Evolutionary conservation across 64 coral and sea anemone species (phyloP).

Genomic region (Montipora efflorescens): DNA sequence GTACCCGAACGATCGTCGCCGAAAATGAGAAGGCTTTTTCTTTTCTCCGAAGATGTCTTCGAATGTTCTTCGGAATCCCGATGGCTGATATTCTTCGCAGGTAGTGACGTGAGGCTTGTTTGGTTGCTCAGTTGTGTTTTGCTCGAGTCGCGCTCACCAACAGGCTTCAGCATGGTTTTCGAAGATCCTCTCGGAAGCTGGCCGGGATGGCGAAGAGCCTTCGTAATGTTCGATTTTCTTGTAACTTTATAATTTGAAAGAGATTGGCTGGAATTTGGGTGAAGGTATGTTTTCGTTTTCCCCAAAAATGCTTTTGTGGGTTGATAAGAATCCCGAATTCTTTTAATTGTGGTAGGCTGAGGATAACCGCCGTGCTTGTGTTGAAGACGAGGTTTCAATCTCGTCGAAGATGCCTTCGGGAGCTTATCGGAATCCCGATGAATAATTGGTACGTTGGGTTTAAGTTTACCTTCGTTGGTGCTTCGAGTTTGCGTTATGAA

Average conservation of each 20-base stretch:
- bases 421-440: background rate
- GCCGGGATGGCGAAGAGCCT: background rate
- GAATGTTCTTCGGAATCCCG: background rate
- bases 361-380: background rate
- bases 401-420: background rate
- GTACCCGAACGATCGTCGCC: constrained; percentile 68
- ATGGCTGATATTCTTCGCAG: background rate
- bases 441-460: background rate
- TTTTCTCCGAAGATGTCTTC: constrained; percentile 23
- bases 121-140: background rate
- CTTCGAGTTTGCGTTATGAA: background rate
- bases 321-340: background rate
- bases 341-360: background rate
- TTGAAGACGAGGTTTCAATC: background rate
- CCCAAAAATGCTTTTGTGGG: background rate
- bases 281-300: background rate
- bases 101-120: background rate
- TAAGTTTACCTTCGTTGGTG: background rate
- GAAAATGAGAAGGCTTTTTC: constrained; percentile 51
- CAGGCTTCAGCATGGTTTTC: too few species aligned
- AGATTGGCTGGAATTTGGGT: background rate
- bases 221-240: background rate
- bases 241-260: background rate
- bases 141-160: background rate
- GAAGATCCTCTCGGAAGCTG: background rate